phyloP scores from a whole-genome alignment of 30 jellyfish, hydroid and myxozoan species.

The Aurelia sp. region DNA sequence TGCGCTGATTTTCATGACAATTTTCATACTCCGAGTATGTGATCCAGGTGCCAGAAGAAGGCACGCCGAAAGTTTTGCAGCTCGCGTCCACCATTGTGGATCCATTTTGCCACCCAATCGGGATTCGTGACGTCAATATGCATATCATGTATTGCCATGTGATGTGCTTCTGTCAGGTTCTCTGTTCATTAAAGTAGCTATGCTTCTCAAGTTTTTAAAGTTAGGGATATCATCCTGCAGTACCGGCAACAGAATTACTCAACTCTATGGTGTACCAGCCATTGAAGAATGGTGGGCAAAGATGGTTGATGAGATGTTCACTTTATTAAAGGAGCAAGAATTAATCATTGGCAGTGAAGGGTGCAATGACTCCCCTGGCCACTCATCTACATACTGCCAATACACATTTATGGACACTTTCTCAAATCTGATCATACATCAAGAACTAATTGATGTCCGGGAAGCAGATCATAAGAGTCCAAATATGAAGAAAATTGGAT shows the following conservation, averaged over 20 bases:
- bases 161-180: background rate
- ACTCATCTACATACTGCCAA: conserved; percentile 1
- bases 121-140: too few relatives aligned
- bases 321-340: background rate
- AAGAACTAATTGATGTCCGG: background rate
- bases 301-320: background rate
- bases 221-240: conserved; percentile 6
- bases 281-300: conserved; percentile 16
- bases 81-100: too few relatives aligned
- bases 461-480: background rate
- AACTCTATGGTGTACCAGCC: conserved; percentile 5
- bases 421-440: background rate
- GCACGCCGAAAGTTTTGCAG: too few relatives aligned
- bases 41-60: too few relatives aligned
- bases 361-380: conserved; percentile 6
- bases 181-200: background rate
- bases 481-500: background rate
- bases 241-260: background rate
- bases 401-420: background rate
- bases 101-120: too few relatives aligned
- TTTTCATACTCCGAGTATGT: too few relatives aligned
- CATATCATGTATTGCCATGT: too few relatives aligned
- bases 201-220: conserved; percentile 1
- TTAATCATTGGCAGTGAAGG: too few relatives aligned
- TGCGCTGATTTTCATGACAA: too few relatives aligned